Evolutionary conservation across 1,140 invertebrate genomes (phyloP), one percentile per base, ranked within the genome.

Genomic region (Oedothorax gibbosus): DNA sequence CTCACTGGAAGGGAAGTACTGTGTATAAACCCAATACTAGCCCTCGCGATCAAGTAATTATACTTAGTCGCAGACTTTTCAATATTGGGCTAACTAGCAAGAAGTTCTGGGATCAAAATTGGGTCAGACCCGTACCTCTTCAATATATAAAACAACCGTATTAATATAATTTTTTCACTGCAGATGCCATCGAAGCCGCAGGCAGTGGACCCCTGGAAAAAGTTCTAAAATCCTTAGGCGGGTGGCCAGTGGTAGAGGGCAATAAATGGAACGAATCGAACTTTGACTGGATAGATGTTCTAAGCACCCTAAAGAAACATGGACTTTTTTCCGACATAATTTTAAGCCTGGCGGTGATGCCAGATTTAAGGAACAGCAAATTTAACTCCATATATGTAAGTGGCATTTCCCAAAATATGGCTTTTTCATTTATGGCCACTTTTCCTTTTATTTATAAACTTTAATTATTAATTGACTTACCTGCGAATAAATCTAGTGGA

Each of bases 281-380:
- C 15, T 97, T 95, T 89, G 92, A 93, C 69, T 98, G 96, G 96
- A 94, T 93, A 87, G 91, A 95, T 86, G 94, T 94, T 12, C 93
- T 97, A 7, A 96, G 95, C 90, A 94, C 93, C 82, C 96, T 96
- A 90, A 92, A 95, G 21, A 90, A 91, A 68, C 90, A 92, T 9
- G 97, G 97, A 7, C 97, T 96, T 89, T 96, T 95, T 10, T 94
- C 96, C 64, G 95, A 97, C 89, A 97, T 98, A 88, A 94, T 98
- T 88, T 92, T 98, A n/a, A 95, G 97, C 88, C 96, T 98, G 87
- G 96, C 95, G 54, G 94, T 98, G 77, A 93, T 93, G 6, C 94
- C 95, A 12, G 96, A 98, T 90, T 92, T 96, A 35, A 97, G 96
- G 89, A 97, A 98, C 89, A 88, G 85, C 49, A 95, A 95, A 0